phyloP scores from a whole-genome alignment of 2,888 invertebrate genomes.

The Amphipyra tragopoginis region DNA sequence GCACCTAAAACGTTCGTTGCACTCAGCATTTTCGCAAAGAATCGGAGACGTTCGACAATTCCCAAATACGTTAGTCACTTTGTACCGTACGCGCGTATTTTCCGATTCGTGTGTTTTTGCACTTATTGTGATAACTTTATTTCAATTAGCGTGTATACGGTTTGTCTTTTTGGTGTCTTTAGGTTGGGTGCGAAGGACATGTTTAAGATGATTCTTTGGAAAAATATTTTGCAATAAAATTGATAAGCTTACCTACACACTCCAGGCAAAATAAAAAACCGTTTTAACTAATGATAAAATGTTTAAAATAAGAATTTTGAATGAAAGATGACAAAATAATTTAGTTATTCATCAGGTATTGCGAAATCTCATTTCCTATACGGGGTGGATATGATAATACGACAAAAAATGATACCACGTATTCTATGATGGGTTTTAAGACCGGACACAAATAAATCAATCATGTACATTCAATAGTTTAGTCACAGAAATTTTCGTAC shows the following conservation, averaged over 20 bases:
- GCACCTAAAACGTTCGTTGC: conserved; percentile 69
- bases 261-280: too few relatives aligned
- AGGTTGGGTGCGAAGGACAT: conserved; percentile 7
- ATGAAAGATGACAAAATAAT: too few relatives aligned
- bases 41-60: conserved; percentile 63
- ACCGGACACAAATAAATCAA: too few relatives aligned
- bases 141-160: conserved; percentile 40
- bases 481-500: too few relatives aligned
- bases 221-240: not conserved
- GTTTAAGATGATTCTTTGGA: not conserved
- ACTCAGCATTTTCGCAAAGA: conserved; percentile 59
- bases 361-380: too few relatives aligned
- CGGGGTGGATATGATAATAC: too few relatives aligned
- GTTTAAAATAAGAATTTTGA: too few relatives aligned
- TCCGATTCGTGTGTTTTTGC: conserved; percentile 42
- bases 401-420: too few relatives aligned
- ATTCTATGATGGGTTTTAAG: too few relatives aligned
- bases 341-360: too few relatives aligned
- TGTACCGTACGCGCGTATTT: conserved; percentile 52
- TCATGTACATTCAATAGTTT: too few relatives aligned
- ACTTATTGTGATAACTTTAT: conserved; percentile 54
- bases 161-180: conserved; percentile 24
- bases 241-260: not conserved
- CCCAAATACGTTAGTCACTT: conserved; percentile 61
- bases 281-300: too few relatives aligned